These are phyloP conservation scores for Crotalus tigris DNA, from an alignment of 2,113 vertebrate species.

Conservation along the genomic window DNA sequence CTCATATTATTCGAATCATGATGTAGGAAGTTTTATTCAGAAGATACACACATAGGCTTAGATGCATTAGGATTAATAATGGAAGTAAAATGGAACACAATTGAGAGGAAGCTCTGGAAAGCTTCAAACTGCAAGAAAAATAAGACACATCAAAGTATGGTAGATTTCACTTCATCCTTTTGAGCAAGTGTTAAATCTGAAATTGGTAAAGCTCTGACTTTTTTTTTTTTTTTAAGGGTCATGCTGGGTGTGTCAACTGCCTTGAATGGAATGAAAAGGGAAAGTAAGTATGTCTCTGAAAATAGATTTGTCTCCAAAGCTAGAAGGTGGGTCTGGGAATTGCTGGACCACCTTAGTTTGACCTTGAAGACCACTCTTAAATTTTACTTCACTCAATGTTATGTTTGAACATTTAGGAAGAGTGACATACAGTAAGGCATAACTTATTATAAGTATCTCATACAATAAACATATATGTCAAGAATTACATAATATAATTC, in stretches of 20 bases:
- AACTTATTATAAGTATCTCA: neutral
- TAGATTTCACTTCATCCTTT: neutral
- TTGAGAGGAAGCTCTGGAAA: neutral
- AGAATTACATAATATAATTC: neutral
- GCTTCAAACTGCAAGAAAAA: neutral
- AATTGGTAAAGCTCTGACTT: constrained; percentile 33
- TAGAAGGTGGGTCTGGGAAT: neutral
- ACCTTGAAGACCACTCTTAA: neutral
- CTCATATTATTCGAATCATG: neutral
- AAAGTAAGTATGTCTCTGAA: constrained; percentile 83
- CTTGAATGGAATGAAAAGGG: constrained; percentile 98
- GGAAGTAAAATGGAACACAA: neutral
- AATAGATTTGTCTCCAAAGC: neutral
- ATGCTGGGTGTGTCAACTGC: constrained; percentile 98
- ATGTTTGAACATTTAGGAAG: neutral
- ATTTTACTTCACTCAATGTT: neutral
- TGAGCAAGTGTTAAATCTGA: constrained; percentile 19
- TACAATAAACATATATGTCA: neutral
- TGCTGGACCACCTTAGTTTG: neutral
- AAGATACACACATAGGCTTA: neutral
- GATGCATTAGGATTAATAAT: neutral
- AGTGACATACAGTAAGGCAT: neutral
- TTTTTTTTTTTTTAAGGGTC: constrained; percentile 77
- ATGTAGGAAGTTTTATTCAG: too few species aligned
- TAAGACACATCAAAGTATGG: neutral